These are phyloP conservation scores for Zaprionus taronus DNA, from an alignment of 1,140 invertebrate genomes.

Conservation along the genomic window DNA sequence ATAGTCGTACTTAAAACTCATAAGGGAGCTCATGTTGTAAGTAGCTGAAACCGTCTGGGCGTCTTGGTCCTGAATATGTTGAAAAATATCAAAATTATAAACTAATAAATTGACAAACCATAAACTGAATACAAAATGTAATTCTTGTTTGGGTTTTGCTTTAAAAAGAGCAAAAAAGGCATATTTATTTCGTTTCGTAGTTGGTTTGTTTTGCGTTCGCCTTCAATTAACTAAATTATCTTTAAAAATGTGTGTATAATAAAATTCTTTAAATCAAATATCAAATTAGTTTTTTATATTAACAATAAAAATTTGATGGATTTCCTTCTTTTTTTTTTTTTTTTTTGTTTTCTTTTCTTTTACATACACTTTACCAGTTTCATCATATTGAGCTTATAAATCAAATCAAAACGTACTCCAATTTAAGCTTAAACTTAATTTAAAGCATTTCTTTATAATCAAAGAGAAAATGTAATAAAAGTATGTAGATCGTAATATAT, in stretches of 20 bases:
- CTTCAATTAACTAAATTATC: slow-evolving; percentile 71
- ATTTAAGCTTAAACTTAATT: slow-evolving; percentile 62
- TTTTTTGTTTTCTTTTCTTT: slow-evolving; percentile 25
- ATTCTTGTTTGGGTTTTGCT: slow-evolving; percentile 38
- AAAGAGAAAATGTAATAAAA: slow-evolving; percentile 39
- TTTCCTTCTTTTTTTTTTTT: slow-evolving; percentile 14
- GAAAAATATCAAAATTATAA: slow-evolving; percentile 8
- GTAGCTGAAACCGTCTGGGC: slow-evolving; percentile 58
- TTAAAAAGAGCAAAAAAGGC: slow-evolving; percentile 67
- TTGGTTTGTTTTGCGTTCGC: slow-evolving; percentile 27
- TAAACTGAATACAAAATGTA: slow-evolving; percentile 23
- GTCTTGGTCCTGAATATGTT: slow-evolving; percentile 51
- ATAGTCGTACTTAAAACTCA: not conserved
- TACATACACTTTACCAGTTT: slow-evolving; percentile 36
- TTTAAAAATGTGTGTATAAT: slow-evolving; percentile 44
- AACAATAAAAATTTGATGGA: slow-evolving; percentile 41
- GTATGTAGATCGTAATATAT: slow-evolving; percentile 26
- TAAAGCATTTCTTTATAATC: slow-evolving; percentile 51
- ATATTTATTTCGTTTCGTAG: slow-evolving; percentile 68
- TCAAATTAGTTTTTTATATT: slow-evolving; percentile 30
- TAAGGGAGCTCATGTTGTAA: slow-evolving; percentile 9
- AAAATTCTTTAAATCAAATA: slow-evolving; percentile 35
- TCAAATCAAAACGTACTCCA: slow-evolving; percentile 50
- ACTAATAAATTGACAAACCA: slow-evolving; percentile 6
- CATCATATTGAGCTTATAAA: slow-evolving; percentile 51